Percentiles rank a stretch among this genome's conserved stretches.
Conservation (phyloP, 2,888 invertebrate genomes). For the Diogma glabrata region DNA sequence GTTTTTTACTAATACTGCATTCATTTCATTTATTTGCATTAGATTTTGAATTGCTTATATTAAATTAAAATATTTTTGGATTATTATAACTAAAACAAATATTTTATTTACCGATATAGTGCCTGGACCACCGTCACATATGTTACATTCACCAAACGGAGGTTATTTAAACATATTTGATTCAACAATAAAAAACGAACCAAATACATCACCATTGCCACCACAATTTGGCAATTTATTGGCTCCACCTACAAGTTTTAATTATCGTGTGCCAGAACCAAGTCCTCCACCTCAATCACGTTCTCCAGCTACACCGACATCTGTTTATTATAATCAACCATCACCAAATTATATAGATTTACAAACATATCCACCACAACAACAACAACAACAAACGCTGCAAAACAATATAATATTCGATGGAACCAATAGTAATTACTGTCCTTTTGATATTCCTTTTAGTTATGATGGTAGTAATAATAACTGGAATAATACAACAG, state of each 20-base stretch:
- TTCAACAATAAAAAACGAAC: conserved; percentile 34
- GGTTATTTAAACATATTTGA: conserved; percentile 18
- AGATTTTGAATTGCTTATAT: neutral
- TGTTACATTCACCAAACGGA: neutral
- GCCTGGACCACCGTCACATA: neutral
- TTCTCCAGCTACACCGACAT: conserved; percentile 27
- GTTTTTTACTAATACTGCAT: neutral
- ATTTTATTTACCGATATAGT: neutral
- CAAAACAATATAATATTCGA: conserved; percentile 26
- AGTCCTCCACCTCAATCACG: conserved; percentile 35
- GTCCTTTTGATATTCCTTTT: neutral
- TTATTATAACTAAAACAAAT: neutral
- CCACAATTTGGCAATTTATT: conserved; percentile 21
- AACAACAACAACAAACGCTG: conserved; percentile 28
- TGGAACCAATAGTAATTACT: neutral
- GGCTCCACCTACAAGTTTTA: too few relatives aligned
- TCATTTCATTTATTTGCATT: neutral
- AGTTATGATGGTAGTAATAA: neutral
- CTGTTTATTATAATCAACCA: conserved; percentile 23
- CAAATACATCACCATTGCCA: conserved; percentile 34
- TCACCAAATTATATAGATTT: conserved; percentile 17
- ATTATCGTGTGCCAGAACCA: conserved; percentile 25
- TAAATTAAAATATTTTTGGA: neutral
- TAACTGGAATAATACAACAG: conserved; percentile 14
- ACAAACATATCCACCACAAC: neutral